Percentiles rank a stretch among this genome's conserved stretches.
Evolutionary conservation across 2,888 invertebrate species (phyloP).

Genomic region (Harpalus rubripes): DNA sequence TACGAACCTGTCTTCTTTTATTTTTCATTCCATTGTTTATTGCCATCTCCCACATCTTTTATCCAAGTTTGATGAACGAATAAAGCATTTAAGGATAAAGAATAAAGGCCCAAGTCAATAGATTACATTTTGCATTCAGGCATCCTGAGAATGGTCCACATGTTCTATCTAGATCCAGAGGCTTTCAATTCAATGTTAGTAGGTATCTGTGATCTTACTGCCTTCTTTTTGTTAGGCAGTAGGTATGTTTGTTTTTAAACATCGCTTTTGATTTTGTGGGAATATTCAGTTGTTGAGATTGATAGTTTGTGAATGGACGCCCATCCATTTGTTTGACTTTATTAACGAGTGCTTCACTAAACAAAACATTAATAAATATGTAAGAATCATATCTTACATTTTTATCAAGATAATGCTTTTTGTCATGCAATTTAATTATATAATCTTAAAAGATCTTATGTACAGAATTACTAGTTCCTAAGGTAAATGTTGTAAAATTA

Average conservation of each 20-base stretch:
- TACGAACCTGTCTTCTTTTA: too few species aligned
- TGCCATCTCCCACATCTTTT: background rate
- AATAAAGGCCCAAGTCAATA: conserved; percentile 15
- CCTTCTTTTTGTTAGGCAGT: background rate
- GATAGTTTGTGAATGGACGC: too few species aligned
- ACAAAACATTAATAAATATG: too few species aligned
- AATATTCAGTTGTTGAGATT: background rate
- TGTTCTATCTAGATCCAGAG: background rate
- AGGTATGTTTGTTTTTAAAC: background rate
- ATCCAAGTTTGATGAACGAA: background rate
- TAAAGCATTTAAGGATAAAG: background rate
- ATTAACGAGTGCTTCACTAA: too few species aligned
- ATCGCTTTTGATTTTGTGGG: background rate
- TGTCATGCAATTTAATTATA: too few species aligned
- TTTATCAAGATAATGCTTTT: too few species aligned
- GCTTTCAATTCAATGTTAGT: background rate
- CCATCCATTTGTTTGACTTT: too few species aligned
- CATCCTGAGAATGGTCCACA: conserved; percentile 6
- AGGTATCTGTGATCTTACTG: background rate
- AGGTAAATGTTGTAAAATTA: too few species aligned
- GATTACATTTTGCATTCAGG: conserved; percentile 11
- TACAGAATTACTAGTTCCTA: too few species aligned
- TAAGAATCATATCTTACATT: too few species aligned
- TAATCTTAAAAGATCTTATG: too few species aligned
- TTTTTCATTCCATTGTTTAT: too few species aligned